phyloP scores from a whole-genome alignment of 2,113 vertebrate genomes.

The Tiliqua scincoides region DNA sequence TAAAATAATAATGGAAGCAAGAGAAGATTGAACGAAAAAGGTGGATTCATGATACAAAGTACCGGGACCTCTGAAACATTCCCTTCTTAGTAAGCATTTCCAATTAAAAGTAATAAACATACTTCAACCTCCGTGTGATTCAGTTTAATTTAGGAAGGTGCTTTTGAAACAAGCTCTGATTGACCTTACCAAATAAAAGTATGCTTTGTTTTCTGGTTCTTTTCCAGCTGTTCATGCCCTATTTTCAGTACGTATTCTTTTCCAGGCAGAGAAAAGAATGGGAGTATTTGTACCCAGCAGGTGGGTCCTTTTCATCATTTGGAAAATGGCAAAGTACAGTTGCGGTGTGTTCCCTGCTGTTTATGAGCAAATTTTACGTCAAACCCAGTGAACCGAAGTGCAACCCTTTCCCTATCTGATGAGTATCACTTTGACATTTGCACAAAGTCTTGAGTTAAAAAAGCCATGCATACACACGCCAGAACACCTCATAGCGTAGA shows the following conservation, averaged over 20 bases:
- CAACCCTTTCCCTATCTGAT: conserved; percentile 48
- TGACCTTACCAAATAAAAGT: conserved; percentile 46
- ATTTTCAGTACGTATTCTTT: conserved; percentile 54
- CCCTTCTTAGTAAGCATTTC: background rate
- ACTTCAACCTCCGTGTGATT: background rate
- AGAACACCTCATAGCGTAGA: background rate
- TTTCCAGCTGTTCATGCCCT: conserved; percentile 53
- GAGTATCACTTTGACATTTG: conserved; percentile 27
- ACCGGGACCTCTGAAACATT: background rate
- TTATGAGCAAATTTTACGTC: conserved; percentile 56
- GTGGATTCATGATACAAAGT: background rate
- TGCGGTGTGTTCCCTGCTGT: conserved; percentile 47
- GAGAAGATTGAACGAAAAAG: background rate
- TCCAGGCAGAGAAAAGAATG: conserved; percentile 53
- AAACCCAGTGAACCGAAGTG: conserved; percentile 53
- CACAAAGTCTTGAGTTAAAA: conserved; percentile 8
- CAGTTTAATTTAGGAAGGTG: conserved; percentile 14
- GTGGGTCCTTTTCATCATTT: conserved; percentile 55
- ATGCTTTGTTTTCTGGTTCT: conserved; percentile 12
- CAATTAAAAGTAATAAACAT: background rate
- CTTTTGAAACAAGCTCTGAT: conserved; percentile 22
- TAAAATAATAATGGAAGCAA: background rate
- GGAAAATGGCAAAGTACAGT: conserved; percentile 58
- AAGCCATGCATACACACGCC: background rate
- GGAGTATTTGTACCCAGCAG: conserved; percentile 63